Conservation (phyloP, 2,888 invertebrate genomes). For the Alloplasta piceator region DNA sequence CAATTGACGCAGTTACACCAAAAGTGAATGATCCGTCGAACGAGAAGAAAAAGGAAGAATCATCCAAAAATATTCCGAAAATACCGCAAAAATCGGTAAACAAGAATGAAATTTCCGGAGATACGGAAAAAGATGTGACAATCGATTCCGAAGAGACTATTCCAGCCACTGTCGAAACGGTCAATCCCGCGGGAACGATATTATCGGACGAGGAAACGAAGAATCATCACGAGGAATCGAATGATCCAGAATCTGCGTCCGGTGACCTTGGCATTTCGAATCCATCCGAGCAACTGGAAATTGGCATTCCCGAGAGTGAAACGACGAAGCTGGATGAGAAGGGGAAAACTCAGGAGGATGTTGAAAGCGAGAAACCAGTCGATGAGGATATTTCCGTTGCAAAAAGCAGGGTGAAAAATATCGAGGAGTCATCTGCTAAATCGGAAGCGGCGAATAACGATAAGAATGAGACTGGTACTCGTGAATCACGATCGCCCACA, state of each 20-base stretch:
- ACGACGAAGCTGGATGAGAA: not conserved
- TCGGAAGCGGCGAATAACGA: not conserved
- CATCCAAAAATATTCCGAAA: not conserved
- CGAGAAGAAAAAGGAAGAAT: not conserved
- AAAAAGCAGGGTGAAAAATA: not conserved
- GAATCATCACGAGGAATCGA: not conserved
- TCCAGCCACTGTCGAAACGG: too few relatives aligned
- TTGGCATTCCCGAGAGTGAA: not conserved
- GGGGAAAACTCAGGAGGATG: not conserved
- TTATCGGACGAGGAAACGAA: not conserved
- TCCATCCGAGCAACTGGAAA: constrained; percentile 12
- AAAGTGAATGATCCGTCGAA: not conserved
- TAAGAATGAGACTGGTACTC: not conserved
- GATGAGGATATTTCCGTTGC: not conserved
- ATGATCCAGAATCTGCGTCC: not conserved
- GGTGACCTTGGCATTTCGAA: not conserved
- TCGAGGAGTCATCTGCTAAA: not conserved
- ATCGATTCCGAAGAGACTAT: not conserved
- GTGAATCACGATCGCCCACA: constrained; percentile 16
- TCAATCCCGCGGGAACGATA: not conserved
- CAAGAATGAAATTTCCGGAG: constrained; percentile 15
- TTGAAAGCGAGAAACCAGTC: too few relatives aligned
- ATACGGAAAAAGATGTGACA: not conserved
- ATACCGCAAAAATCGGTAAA: constrained; percentile 25
- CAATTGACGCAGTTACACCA: not conserved